Base-by-base conservation (phyloP, 2,888 invertebrate species). In the Sceliomorpha sp. region DNA sequence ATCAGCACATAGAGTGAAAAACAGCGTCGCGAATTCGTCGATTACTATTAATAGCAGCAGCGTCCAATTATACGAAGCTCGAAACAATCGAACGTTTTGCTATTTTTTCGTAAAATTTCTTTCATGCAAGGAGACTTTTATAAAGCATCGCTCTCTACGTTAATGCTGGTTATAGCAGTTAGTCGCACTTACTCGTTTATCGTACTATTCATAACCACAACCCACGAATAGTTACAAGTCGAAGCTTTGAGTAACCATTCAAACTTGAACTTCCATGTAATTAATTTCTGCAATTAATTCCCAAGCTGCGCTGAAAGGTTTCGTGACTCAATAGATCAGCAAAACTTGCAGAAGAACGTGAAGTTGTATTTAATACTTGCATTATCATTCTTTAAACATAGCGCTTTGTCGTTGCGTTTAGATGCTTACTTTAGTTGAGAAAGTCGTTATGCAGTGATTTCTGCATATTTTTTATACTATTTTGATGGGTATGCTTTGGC, bases 271-370 rank as follows among this genome's bases (percentile, higher is more conserved):
- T 74, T 71, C 72, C 67, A 67, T 71, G 75, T 79, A 79, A 81
- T 82, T 82, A 80, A 81, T 81, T 81, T n/a, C 68, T 71, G 75
- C 80, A 79, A 81, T 82, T 82, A 80, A 81, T 81, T 81, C 71
- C 58, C 71, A 59, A 70, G 59, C 74, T 76, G 59, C 60, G 70
- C 17, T 27, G 27, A 62, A 47, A 26, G 37, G 36, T 26, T 44
- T 47, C 47, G 40, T 39, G 45, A 62, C 40, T 53, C 27, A 20
- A 39, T 62, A 34, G 37, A 32, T 9, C 10, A 39, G 44, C 34
- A 37, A 51, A 50, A 50, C 34, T 60, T 50, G 40, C n/a, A 1
- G 27, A 60, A 50, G 50, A 60, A 34, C 24, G 37, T 42, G 26
- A 45, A 50, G 17, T 29, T 60, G 14, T 17, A 60, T 27, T 59